Conservation (phyloP, 2,113 vertebrate species). For the Chitala chitala region DNA sequence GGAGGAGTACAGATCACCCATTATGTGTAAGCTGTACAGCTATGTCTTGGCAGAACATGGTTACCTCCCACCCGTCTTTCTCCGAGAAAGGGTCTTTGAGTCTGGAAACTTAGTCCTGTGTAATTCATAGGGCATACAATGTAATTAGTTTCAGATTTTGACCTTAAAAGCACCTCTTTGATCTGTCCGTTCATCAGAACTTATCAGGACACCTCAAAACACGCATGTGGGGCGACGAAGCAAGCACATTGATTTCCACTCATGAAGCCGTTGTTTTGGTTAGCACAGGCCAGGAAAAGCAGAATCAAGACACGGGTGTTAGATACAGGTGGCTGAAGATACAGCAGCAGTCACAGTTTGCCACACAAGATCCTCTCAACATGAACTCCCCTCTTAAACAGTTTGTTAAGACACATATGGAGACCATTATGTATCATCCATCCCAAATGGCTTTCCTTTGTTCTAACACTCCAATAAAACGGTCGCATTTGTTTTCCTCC, state of each 20-base stretch:
- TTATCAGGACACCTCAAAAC: neutral
- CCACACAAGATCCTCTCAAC: too few relatives aligned
- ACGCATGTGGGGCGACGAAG: neutral
- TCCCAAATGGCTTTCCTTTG: too few relatives aligned
- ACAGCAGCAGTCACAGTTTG: too few relatives aligned
- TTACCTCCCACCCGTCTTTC: neutral
- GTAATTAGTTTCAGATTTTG: neutral
- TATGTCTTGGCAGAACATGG: neutral
- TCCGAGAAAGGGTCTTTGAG: neutral
- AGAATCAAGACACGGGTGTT: too few relatives aligned
- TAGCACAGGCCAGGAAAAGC: too few relatives aligned
- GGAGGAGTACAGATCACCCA: slow-evolving; percentile 7
- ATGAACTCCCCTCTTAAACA: too few relatives aligned
- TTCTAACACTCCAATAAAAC: too few relatives aligned
- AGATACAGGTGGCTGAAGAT: too few relatives aligned
- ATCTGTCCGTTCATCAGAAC: neutral
- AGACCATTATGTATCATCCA: too few relatives aligned
- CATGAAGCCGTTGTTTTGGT: too few relatives aligned
- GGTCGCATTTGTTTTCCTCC: too few relatives aligned
- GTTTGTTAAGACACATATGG: too few relatives aligned
- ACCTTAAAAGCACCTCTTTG: neutral
- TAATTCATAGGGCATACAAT: neutral
- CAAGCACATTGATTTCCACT: neutral
- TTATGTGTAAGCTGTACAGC: neutral
- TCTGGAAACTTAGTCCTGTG: neutral